phyloP scores from a whole-genome alignment of 1,140 invertebrate species.

The Drosophila repleta region DNA sequence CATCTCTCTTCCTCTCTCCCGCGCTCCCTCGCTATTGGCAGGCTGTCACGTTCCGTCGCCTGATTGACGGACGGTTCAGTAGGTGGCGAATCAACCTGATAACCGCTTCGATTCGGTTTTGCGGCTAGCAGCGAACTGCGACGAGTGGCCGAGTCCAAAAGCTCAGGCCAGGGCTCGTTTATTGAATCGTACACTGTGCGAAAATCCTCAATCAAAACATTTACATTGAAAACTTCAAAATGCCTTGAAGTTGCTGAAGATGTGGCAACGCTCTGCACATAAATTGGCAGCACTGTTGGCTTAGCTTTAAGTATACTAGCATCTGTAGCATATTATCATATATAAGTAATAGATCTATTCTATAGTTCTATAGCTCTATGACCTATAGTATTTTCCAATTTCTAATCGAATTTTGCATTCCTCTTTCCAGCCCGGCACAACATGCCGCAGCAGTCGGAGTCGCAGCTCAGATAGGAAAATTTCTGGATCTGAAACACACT shows the following conservation, averaged over 20 bases:
- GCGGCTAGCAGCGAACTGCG: constrained; percentile 4
- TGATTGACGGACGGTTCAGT: constrained; percentile 39
- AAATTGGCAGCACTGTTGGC: too few species aligned
- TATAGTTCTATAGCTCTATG: not conserved
- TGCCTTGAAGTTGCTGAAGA: too few species aligned
- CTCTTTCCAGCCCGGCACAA: constrained; percentile 4
- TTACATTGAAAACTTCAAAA: too few species aligned
- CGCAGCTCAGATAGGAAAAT: constrained; percentile 10
- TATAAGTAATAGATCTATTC: too few species aligned
- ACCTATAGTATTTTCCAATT: not conserved
- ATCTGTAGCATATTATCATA: too few species aligned
- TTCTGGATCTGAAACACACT: not conserved
- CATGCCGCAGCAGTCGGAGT: constrained; percentile 22
- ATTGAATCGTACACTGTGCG: too few species aligned
- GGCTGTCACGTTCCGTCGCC: constrained; percentile 4
- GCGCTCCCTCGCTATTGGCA: not conserved
- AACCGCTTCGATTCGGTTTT: constrained; percentile 64
- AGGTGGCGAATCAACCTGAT: constrained; percentile 48
- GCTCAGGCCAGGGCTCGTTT: not conserved
- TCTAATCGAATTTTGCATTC: constrained; percentile 5
- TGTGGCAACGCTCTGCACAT: too few species aligned
- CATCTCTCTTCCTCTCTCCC: not conserved
- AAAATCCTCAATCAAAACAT: too few species aligned
- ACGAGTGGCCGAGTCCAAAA: not conserved
- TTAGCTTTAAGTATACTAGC: too few species aligned